These are phyloP conservation scores for Acanthococcus lagerstroemiae DNA, from an alignment of 2,888 invertebrate genomes.

Conservation along the genomic window DNA sequence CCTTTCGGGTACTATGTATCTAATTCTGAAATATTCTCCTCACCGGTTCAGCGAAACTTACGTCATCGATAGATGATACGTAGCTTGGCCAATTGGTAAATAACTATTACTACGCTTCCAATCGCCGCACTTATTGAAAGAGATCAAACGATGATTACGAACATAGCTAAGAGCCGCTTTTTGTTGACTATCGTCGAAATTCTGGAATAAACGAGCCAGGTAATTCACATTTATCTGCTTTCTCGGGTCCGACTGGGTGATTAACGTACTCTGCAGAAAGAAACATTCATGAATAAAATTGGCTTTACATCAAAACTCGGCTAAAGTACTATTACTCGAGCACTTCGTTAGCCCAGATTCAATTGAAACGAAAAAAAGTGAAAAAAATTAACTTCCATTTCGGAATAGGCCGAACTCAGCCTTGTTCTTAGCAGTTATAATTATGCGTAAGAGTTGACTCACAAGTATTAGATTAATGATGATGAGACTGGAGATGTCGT, in stretches of 20 bases:
- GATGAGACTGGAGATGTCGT: not conserved
- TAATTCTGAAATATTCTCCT: no score
- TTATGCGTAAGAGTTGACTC: no score
- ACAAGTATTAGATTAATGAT: not conserved
- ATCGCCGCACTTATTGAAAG: conserved; percentile 7
- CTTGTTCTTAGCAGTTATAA: no score
- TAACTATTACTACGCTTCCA: not conserved
- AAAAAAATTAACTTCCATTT: no score
- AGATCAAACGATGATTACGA: conserved; percentile 6
- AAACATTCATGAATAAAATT: not conserved
- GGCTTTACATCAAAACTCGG: no score
- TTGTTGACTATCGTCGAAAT: conserved; percentile 1
- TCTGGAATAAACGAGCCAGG: conserved; percentile 3
- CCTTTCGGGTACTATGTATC: no score
- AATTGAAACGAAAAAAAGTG: not conserved
- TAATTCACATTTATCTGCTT: conserved; percentile 14
- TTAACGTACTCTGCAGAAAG: conserved; percentile 13
- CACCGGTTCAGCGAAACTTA: no score
- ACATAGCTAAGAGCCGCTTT: conserved; percentile 11
- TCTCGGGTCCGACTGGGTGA: conserved; percentile 8
- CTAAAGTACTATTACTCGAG: no score
- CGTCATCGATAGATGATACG: conserved; percentile 22
- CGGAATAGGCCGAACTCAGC: no score
- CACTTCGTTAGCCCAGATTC: no score
- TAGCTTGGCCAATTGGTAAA: conserved; percentile 22